These are phyloP conservation scores for Schizopygopsis pylzovi DNA, from an alignment of 2,797 vertebrate species.

Conservation along the genomic window DNA sequence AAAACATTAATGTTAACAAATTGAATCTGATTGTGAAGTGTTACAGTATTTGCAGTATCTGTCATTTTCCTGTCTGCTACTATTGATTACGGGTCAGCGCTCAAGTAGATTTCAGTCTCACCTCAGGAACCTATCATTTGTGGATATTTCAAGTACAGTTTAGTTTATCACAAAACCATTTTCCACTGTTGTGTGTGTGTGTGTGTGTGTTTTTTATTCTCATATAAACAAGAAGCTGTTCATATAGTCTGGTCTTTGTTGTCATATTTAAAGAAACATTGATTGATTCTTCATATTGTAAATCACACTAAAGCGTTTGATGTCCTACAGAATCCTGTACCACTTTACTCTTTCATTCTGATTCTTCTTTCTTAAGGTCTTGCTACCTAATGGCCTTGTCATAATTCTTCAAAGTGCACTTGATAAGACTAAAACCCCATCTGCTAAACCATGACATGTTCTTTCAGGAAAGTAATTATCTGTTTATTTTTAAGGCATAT, in stretches of 20 bases:
- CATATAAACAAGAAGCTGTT: slow-evolving; percentile 44
- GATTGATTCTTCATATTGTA: slow-evolving; percentile 40
- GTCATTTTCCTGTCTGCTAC: slow-evolving; percentile 46
- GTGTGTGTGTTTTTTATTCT: not conserved
- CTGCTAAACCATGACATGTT: not conserved
- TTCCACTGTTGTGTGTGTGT: not conserved
- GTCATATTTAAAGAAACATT: slow-evolving; percentile 40
- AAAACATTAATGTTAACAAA: slow-evolving; percentile 5
- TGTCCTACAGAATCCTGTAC: slow-evolving; percentile 49
- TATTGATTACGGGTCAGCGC: slow-evolving; percentile 56
- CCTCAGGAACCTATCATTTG: slow-evolving; percentile 57
- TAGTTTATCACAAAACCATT: slow-evolving; percentile 24
- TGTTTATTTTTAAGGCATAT: slow-evolving; percentile 12
- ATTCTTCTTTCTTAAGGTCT: not conserved
- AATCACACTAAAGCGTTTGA: slow-evolving; percentile 57
- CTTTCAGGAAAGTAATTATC: not conserved
- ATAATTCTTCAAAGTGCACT: slow-evolving; percentile 5
- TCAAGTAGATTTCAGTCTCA: slow-evolving; percentile 47
- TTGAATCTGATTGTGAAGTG: not conserved
- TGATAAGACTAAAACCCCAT: not conserved
- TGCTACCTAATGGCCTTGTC: not conserved
- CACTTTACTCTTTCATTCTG: slow-evolving; percentile 27
- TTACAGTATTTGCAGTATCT: slow-evolving; percentile 11
- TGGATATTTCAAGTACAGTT: slow-evolving; percentile 42
- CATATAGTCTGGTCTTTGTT: slow-evolving; percentile 29